Evolutionary conservation across 2,113 vertebrate species (phyloP).

Genomic region (Scytalopus superciliaris): DNA sequence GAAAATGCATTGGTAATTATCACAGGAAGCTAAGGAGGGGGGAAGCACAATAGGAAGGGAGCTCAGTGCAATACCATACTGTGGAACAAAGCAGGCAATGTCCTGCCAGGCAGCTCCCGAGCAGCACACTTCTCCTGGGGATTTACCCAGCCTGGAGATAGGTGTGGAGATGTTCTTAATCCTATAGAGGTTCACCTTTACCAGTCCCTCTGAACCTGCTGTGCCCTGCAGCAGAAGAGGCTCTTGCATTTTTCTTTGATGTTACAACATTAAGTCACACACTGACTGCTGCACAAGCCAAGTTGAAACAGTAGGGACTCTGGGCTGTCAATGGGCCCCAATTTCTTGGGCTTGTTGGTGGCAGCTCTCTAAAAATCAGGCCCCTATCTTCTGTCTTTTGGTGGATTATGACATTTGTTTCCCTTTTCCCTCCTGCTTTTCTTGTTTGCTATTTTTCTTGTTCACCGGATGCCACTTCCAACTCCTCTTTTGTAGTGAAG

Average conservation of each 20-base stretch:
- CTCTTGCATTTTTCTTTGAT: neutral
- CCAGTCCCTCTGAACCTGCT: neutral
- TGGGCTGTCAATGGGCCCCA: neutral
- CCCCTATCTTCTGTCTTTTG: neutral
- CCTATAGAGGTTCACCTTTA: neutral
- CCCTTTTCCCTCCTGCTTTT: neutral
- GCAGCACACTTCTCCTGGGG: neutral
- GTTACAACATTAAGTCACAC: neutral
- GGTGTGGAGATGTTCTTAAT: neutral
- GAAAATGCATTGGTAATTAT: constrained; percentile 27
- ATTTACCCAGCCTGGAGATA: neutral
- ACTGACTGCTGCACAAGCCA: neutral
- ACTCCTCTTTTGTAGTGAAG: neutral
- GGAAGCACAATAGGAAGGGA: neutral
- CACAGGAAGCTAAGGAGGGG: constrained; percentile 5
- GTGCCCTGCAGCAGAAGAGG: neutral
- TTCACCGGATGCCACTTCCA: neutral
- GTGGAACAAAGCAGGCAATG: neutral
- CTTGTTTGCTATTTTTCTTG: neutral
- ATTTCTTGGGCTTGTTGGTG: neutral
- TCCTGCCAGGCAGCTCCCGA: constrained; percentile 39
- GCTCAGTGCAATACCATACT: accelerated
- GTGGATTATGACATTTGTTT: neutral
- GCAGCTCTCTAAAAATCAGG: neutral
- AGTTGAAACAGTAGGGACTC: neutral